Evolutionary conservation across 2,113 vertebrate species (phyloP).

Genomic region (Pao palembangensis): DNA sequence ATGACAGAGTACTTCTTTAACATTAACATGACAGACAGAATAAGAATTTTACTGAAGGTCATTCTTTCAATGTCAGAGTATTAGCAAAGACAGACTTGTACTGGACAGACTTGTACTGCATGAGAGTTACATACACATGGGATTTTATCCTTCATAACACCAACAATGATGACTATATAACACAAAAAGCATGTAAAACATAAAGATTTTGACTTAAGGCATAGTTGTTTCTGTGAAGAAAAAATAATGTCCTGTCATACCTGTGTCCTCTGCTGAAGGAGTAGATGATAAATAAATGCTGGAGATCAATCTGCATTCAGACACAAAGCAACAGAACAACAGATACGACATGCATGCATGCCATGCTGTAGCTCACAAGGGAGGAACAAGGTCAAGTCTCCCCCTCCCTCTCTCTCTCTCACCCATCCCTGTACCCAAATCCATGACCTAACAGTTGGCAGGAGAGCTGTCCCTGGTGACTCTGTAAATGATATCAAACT

Average conservation of each 20-base stretch:
- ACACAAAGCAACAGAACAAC: slow-evolving; percentile 41
- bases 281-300: slow-evolving; percentile 36
- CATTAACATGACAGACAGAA: slow-evolving; percentile 11
- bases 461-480: slow-evolving; percentile 34
- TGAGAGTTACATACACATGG: not conserved
- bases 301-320: slow-evolving; percentile 36
- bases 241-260: slow-evolving; percentile 41
- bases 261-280: slow-evolving; percentile 44
- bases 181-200: not conserved
- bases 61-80: slow-evolving; percentile 41
- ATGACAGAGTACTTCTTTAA: slow-evolving; percentile 14
- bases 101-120: not conserved
- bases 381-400: slow-evolving; percentile 54
- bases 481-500: slow-evolving; percentile 18
- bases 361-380: slow-evolving; percentile 42
- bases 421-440: slow-evolving; percentile 43
- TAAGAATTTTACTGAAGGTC: slow-evolving; percentile 40
- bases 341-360: slow-evolving; percentile 38
- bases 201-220: not conserved
- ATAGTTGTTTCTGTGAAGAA: slow-evolving; percentile 3
- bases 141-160: slow-evolving; percentile 23
- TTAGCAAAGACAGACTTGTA: not conserved
- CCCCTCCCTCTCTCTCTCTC: slow-evolving; percentile 17
- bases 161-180: slow-evolving; percentile 14
- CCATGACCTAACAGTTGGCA: slow-evolving; percentile 61